phyloP scores from a whole-genome alignment of 2,113 vertebrate species.

The Gymnobelideus leadbeateri region DNA sequence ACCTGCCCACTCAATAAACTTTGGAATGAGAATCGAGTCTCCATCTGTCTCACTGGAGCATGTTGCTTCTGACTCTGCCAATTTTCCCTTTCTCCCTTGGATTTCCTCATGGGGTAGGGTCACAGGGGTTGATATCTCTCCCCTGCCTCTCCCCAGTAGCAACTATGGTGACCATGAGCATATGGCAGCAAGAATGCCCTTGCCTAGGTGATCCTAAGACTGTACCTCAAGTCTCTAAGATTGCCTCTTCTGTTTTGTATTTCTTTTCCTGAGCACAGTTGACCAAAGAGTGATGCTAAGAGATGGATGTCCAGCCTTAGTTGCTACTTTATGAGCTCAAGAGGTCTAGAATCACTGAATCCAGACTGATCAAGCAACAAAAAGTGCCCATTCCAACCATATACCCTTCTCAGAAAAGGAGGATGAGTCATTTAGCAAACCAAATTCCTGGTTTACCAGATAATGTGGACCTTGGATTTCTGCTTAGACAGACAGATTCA shows the following conservation, averaged over 20 bases:
- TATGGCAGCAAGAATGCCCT: not conserved
- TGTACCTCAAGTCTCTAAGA: not conserved
- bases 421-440: not conserved
- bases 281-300: not conserved
- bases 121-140: not conserved
- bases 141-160: not conserved
- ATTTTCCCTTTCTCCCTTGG: not conserved
- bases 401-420: not conserved
- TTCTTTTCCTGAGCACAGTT: not conserved
- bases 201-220: not conserved
- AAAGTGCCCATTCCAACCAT: not conserved
- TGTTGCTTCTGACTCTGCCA: not conserved
- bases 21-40: not conserved
- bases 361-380: not conserved
- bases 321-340: not conserved
- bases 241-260: not conserved
- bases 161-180: not conserved
- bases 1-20: not conserved
- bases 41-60: not conserved
- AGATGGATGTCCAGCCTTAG: not conserved
- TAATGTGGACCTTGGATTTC: not conserved
- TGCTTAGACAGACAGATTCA: not conserved
- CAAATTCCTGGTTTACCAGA: not conserved
- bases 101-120: not conserved
- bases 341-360: not conserved